phyloP scores from a whole-genome alignment of 2,888 invertebrate genomes.

The Pachliopta kotzebuea region DNA sequence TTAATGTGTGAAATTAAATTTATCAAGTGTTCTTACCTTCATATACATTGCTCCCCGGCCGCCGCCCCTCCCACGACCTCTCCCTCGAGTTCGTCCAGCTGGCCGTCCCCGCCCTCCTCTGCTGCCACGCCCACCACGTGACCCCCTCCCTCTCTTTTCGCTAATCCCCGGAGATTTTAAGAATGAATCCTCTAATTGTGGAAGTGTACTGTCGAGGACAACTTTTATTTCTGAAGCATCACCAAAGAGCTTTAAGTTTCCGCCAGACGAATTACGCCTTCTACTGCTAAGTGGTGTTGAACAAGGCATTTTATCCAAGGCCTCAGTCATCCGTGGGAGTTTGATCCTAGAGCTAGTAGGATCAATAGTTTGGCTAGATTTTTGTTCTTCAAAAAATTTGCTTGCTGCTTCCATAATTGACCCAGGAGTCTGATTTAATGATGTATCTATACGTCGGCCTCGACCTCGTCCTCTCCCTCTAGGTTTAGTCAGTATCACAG shows the following conservation, averaged over 20 bases:
- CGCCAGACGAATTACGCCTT: slow-evolving; percentile 46
- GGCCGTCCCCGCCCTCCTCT: slow-evolving; percentile 43
- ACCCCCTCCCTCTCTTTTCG: slow-evolving; percentile 35
- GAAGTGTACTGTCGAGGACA: slow-evolving; percentile 39
- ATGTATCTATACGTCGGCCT: slow-evolving; percentile 45
- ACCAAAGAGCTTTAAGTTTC: slow-evolving; percentile 45
- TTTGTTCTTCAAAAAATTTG: slow-evolving; percentile 40
- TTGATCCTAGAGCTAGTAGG: slow-evolving; percentile 72
- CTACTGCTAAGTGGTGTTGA: slow-evolving; percentile 62
- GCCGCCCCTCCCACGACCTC: slow-evolving; percentile 67
- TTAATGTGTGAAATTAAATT: neutral
- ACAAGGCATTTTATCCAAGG: slow-evolving; percentile 64
- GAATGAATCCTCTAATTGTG: slow-evolving; percentile 49
- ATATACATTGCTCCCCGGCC: slow-evolving; percentile 61
- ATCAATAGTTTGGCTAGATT: slow-evolving; percentile 50
- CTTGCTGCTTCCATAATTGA: slow-evolving; percentile 41
- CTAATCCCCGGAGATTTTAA: slow-evolving; percentile 49
- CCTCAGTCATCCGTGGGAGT: slow-evolving; percentile 72
- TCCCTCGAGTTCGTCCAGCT: slow-evolving; percentile 47
- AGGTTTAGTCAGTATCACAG: slow-evolving; percentile 61
- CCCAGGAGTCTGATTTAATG: slow-evolving; percentile 39
- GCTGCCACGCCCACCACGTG: slow-evolving; percentile 37
- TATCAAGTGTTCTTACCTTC: slow-evolving; percentile 40
- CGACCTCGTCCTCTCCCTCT: slow-evolving; percentile 55
- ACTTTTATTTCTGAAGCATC: slow-evolving; percentile 47